Percentiles rank a stretch among this genome's conserved stretches.
Conservation (phyloP, 2,888 invertebrate species). For the Rhimphoctona megacephalus region DNA sequence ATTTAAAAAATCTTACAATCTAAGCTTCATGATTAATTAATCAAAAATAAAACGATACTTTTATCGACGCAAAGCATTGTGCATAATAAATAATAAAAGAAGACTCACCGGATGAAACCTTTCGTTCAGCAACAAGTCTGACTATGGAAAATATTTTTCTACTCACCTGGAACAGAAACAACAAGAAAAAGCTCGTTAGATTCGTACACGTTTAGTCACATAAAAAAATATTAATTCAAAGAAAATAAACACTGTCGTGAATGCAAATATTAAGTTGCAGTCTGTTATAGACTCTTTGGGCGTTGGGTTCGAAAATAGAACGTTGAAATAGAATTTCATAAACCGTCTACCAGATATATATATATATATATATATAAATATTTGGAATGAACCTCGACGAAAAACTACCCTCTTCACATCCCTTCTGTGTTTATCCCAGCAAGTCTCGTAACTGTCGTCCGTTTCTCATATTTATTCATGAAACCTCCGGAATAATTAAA, state of each 20-base stretch:
- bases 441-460: slow-evolving; percentile 39
- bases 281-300: slow-evolving; percentile 11
- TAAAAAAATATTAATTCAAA: not conserved
- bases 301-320: slow-evolving; percentile 24
- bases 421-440: slow-evolving; percentile 14
- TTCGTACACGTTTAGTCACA: not conserved
- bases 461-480: slow-evolving; percentile 70
- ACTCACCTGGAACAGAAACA: slow-evolving; percentile 80
- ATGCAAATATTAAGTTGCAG: not conserved
- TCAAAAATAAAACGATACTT: slow-evolving; percentile 2
- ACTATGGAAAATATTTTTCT: slow-evolving; percentile 65
- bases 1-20: slow-evolving; percentile 12
- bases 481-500: slow-evolving; percentile 69
- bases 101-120: slow-evolving; percentile 64
- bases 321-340: slow-evolving; percentile 33
- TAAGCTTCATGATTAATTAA: not conserved
- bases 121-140: slow-evolving; percentile 59
- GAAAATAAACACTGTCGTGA: slow-evolving; percentile 5
- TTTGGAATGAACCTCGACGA: slow-evolving; percentile 31
- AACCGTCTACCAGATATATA: not conserved
- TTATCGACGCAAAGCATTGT: slow-evolving; percentile 67
- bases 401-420: slow-evolving; percentile 26
- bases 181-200: slow-evolving; percentile 31
- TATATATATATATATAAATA: slow-evolving; percentile 8
- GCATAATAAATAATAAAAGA: slow-evolving; percentile 39